A percentile compares a stretch with the other conserved stretches of the same genome.
Evolutionary conservation across 2,888 invertebrate species (phyloP).

Genomic region (Yponomeuta malinellus): DNA sequence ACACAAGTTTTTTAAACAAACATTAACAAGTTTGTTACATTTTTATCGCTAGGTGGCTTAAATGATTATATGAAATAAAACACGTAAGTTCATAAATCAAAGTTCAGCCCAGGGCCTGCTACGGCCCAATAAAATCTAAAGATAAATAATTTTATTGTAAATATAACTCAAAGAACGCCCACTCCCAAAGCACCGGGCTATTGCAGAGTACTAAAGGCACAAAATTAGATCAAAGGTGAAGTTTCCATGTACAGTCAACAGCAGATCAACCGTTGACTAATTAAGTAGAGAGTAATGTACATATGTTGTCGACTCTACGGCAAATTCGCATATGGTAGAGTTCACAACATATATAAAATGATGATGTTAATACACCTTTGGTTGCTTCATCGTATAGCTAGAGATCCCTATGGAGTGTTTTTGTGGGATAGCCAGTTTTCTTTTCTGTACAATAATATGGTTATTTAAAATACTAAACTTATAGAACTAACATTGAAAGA

Average conservation of each 20-base stretch:
- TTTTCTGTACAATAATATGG: too few species aligned
- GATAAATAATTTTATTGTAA: background rate
- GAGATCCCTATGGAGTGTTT: too few species aligned
- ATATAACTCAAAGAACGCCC: slow-evolving; percentile 5
- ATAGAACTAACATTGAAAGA: too few species aligned
- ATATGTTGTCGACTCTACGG: background rate
- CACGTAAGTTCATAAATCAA: background rate
- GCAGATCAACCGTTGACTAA: background rate
- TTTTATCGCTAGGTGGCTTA: background rate
- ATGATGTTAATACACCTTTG: too few species aligned
- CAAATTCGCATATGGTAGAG: too few species aligned
- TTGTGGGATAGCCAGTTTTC: too few species aligned
- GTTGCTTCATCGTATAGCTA: too few species aligned
- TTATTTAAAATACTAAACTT: too few species aligned
- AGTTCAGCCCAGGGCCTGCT: background rate
- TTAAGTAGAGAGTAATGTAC: too few species aligned
- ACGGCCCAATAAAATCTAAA: background rate
- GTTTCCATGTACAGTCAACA: slow-evolving; percentile 8
- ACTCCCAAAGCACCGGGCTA: background rate
- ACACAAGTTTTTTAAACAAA: too few species aligned
- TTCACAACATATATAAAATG: too few species aligned
- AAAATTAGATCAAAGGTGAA: slow-evolving; percentile 15
- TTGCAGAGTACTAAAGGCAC: background rate
- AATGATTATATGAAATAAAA: background rate
- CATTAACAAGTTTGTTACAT: too few species aligned